These are phyloP conservation scores for Antitype chi DNA, from an alignment of 2,888 invertebrate genomes.

Conservation along the genomic window DNA sequence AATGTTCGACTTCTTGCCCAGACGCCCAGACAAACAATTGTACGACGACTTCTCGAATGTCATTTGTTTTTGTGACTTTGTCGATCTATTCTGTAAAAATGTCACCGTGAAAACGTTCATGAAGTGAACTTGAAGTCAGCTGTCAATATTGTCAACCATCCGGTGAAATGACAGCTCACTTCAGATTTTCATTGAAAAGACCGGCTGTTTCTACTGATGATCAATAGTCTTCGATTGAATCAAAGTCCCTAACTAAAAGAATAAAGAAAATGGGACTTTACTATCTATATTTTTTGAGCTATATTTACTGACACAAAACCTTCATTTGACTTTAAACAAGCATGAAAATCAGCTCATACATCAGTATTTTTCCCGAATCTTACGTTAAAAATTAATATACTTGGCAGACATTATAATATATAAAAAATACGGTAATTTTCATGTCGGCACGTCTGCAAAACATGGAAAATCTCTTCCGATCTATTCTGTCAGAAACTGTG, in stretches of 20 bases:
- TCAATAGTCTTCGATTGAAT: background rate
- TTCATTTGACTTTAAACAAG: constrained; percentile 29
- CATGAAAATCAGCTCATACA: background rate
- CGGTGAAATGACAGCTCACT: background rate
- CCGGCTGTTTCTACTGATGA: background rate
- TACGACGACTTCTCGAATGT: background rate
- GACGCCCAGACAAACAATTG: constrained; percentile 2
- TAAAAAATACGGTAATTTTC: constrained; percentile 17
- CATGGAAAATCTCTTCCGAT: constrained; percentile 42
- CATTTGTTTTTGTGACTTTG: constrained; percentile 5
- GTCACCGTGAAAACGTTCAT: background rate
- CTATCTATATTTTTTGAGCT: background rate
- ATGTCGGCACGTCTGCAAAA: constrained; percentile 35
- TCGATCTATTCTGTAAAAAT: background rate
- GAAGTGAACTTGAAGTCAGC: background rate
- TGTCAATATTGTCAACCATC: background rate
- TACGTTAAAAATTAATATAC: background rate
- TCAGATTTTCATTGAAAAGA: background rate
- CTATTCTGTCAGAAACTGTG: constrained; percentile 49
- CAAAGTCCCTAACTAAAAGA: background rate
- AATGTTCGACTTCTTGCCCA: constrained; percentile 10
- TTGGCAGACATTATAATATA: background rate
- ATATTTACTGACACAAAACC: constrained; percentile 12
- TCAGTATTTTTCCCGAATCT: background rate
- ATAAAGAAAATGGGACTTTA: background rate